Conservation (phyloP, 2,797 vertebrate genomes). For the Sternarchorhynchus goeldii region DNA sequence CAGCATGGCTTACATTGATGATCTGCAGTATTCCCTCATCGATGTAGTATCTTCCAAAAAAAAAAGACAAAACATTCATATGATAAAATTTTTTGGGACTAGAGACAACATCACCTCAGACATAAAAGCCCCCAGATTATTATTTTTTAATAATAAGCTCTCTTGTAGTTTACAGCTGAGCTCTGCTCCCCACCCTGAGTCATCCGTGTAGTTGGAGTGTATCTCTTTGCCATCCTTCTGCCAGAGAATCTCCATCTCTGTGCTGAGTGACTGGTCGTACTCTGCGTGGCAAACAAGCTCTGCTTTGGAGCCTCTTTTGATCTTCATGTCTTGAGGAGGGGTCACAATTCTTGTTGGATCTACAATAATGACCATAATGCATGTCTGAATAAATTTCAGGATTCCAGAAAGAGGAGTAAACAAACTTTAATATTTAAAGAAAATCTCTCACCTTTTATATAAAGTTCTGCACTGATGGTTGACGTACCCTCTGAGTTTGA, state of each 20-base stretch:
- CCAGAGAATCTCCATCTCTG: constrained; percentile 71
- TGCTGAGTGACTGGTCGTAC: constrained; percentile 79
- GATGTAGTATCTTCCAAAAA: constrained; percentile 71
- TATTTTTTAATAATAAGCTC: background rate
- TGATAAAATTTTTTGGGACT: background rate
- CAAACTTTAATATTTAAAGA: constrained; percentile 17
- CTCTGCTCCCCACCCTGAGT: constrained; percentile 74
- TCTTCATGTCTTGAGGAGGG: constrained; percentile 75
- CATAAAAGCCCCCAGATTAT: no score
- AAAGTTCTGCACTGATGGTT: constrained; percentile 78
- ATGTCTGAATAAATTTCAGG: background rate
- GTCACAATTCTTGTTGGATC: constrained; percentile 82
- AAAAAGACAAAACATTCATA: constrained; percentile 15
- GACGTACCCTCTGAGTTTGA: constrained; percentile 79
- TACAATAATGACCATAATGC: constrained; percentile 54
- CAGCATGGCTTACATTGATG: constrained; percentile 78
- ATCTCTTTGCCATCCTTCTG: constrained; percentile 74
- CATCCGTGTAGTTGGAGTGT: constrained; percentile 67
- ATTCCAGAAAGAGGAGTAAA: background rate
- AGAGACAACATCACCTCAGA: no score
- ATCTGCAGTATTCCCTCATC: constrained; percentile 80
- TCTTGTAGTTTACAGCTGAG: background rate
- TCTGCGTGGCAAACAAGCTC: constrained; percentile 80
- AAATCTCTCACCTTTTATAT: constrained; percentile 79
- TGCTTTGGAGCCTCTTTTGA: constrained; percentile 75